These are phyloP conservation scores for Lepidochrysops patricia DNA, from an alignment of 2,888 invertebrate genomes.

Conservation along the genomic window DNA sequence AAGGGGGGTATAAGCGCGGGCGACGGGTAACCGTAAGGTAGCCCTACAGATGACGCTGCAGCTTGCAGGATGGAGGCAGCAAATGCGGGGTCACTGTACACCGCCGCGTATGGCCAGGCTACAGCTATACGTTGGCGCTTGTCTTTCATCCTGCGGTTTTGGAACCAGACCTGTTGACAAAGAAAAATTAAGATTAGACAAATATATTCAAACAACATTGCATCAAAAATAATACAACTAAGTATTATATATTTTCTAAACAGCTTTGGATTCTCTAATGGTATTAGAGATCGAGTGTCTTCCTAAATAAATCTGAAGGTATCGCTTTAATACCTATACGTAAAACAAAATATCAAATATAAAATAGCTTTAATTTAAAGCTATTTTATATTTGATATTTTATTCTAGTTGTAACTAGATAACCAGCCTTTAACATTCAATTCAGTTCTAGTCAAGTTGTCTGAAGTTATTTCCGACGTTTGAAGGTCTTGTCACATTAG, in stretches of 20 bases:
- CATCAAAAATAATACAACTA: too few species aligned
- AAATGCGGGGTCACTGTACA: conserved; percentile 94
- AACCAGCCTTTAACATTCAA: neutral
- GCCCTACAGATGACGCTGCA: conserved; percentile 82
- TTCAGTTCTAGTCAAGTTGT: neutral
- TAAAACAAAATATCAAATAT: neutral
- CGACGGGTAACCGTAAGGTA: conserved; percentile 76
- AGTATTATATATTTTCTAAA: neutral
- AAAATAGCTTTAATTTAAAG: too few species aligned
- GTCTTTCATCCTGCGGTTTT: conserved; percentile 97
- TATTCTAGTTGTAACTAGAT: too few species aligned
- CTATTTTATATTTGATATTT: neutral
- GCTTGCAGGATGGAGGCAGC: conserved; percentile 95
- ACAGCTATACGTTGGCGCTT: conserved; percentile 95
- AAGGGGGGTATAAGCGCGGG: conserved; percentile 75
- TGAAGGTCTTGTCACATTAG: conserved; percentile 4
- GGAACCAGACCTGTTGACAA: conserved; percentile 93
- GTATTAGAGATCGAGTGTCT: neutral
- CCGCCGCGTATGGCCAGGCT: conserved; percentile 95
- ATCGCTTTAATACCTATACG: neutral
- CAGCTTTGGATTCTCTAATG: too few species aligned
- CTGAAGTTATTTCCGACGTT: neutral
- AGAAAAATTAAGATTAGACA: conserved; percentile 17
- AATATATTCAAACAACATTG: neutral
- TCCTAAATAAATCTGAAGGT: neutral